Percentiles rank a stretch among this genome's conserved stretches.
phyloP scores from a whole-genome alignment of 1,140 invertebrate species.

The Drosophila elegans region DNA sequence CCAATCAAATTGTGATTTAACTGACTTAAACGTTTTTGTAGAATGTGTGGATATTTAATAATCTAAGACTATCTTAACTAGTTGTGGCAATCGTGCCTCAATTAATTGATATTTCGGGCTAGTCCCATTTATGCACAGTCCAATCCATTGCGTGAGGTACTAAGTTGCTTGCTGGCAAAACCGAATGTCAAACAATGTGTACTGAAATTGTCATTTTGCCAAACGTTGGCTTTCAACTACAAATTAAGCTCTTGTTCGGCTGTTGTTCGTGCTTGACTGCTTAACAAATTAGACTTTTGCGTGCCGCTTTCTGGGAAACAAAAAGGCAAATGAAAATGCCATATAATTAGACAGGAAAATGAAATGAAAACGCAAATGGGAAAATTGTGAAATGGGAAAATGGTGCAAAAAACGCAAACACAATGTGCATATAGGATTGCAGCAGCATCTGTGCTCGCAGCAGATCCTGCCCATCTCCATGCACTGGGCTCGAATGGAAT shows the following conservation, averaged over 20 bases:
- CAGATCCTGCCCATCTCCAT: slow-evolving; percentile 18
- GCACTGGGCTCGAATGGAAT: slow-evolving; percentile 24
- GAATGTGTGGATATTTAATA: too few species aligned
- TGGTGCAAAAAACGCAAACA: slow-evolving; percentile 32
- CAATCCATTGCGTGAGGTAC: slow-evolving; percentile 53
- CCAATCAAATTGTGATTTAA: too few species aligned
- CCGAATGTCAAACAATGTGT: slow-evolving; percentile 69
- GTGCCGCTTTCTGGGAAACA: slow-evolving; percentile 52
- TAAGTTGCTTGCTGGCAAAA: slow-evolving; percentile 72
- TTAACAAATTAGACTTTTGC: slow-evolving; percentile 77
- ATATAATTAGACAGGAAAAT: slow-evolving; percentile 31
- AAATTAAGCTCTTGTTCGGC: slow-evolving; percentile 69
- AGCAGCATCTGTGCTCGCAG: slow-evolving; percentile 18
- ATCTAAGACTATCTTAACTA: background rate
- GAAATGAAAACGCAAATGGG: slow-evolving; percentile 29
- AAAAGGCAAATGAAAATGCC: slow-evolving; percentile 51
- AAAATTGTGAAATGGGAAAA: slow-evolving; percentile 31
- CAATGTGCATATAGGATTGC: slow-evolving; percentile 38
- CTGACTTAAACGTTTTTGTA: too few species aligned
- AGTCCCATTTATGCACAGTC: slow-evolving; percentile 17
- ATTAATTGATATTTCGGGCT: slow-evolving; percentile 69
- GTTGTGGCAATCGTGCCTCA: slow-evolving; percentile 10
- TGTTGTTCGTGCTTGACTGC: slow-evolving; percentile 43
- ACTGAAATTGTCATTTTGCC: slow-evolving; percentile 65
- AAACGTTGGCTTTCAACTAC: slow-evolving; percentile 74